These are phyloP conservation scores for Vombatus ursinus DNA, from an alignment of 2,113 vertebrate species.

Conservation along the genomic window DNA sequence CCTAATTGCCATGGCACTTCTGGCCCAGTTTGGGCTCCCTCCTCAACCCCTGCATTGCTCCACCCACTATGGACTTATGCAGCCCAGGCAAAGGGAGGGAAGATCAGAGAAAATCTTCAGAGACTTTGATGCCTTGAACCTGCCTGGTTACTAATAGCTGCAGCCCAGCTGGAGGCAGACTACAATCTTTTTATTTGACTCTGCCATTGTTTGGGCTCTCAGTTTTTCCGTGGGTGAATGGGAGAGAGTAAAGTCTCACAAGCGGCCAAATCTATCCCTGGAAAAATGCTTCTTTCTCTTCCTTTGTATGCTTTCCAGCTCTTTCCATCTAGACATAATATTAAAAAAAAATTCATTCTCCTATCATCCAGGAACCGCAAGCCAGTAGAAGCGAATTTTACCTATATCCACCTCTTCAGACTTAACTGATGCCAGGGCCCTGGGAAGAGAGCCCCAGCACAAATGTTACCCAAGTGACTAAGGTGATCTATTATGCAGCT, in stretches of 20 bases:
- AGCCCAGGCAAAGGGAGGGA: background rate
- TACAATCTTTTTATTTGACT: conserved; percentile 22
- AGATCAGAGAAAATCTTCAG: conserved; percentile 27
- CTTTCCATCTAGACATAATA: background rate
- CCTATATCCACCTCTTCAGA: background rate
- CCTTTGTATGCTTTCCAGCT: background rate
- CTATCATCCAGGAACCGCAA: background rate
- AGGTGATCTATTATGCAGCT: background rate
- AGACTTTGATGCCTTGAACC: conserved; percentile 30
- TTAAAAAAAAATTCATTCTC: background rate
- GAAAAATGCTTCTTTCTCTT: background rate
- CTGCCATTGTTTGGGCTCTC: background rate
- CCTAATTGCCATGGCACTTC: conserved; percentile 54
- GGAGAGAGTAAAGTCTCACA: background rate
- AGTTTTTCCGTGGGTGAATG: background rate
- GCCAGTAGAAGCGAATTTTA: background rate
- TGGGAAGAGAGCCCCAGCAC: background rate
- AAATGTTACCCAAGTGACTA: background rate
- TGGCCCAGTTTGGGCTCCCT: conserved; percentile 28
- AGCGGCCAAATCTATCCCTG: background rate
- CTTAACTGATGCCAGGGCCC: background rate
- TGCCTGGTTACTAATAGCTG: background rate
- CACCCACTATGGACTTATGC: background rate
- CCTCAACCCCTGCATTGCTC: conserved; percentile 17
- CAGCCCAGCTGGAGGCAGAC: conserved; percentile 8